Evolutionary conservation across 2,888 invertebrate genomes (phyloP).

Genomic region (Dryomyza anilis): DNA sequence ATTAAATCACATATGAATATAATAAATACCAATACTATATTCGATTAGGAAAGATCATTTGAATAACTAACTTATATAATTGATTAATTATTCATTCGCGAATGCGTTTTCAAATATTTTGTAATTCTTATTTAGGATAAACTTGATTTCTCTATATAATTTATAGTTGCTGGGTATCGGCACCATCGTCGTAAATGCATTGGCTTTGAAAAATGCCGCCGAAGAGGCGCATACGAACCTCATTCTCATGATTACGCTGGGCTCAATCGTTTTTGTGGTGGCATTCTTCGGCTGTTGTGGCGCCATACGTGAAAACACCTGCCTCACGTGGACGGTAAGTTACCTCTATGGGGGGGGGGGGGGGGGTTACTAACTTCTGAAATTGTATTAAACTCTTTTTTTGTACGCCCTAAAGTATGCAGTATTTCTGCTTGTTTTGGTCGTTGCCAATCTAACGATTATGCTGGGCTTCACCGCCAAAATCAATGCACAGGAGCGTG

Average conservation of each 20-base stretch:
- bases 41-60: background rate
- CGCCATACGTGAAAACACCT: slow-evolving; percentile 82
- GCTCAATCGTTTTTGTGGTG: slow-evolving; percentile 74
- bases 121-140: too few relatives aligned
- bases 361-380: too few relatives aligned
- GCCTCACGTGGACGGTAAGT: slow-evolving; percentile 80
- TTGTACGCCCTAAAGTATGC: slow-evolving; percentile 69
- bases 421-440: slow-evolving; percentile 70
- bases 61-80: background rate
- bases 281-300: slow-evolving; percentile 91
- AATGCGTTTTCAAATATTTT: background rate
- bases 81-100: too few relatives aligned
- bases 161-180: slow-evolving; percentile 46
- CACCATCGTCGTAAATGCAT: slow-evolving; percentile 39
- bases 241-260: slow-evolving; percentile 64
- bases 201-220: slow-evolving; percentile 39
- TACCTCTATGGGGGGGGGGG: too few relatives aligned
- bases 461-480: slow-evolving; percentile 58
- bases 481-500: slow-evolving; percentile 33
- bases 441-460: slow-evolving; percentile 66
- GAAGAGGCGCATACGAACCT: slow-evolving; percentile 27
- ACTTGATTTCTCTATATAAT: background rate
- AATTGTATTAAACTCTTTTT: too few relatives aligned
- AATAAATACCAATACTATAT: background rate
- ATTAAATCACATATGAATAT: too few relatives aligned